phyloP scores from a whole-genome alignment of 2,797 vertebrate species.

The Xerus rutilus region DNA sequence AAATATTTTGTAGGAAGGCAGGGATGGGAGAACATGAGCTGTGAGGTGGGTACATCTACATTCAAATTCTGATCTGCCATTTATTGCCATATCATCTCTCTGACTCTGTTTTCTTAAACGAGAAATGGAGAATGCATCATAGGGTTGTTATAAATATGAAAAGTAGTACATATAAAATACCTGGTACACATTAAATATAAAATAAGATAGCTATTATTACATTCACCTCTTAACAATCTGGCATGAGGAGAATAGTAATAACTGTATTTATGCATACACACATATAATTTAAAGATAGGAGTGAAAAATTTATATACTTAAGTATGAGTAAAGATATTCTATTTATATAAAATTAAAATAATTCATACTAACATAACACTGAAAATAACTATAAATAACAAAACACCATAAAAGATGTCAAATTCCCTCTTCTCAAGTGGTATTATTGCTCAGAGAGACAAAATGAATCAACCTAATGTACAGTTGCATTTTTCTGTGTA shows the following conservation, averaged over 20 bases:
- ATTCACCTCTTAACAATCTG: not conserved
- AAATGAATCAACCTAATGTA: slow-evolving; percentile 6
- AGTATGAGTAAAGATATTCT: not conserved
- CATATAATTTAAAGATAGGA: not conserved
- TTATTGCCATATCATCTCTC: not conserved
- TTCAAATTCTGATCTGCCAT: not conserved
- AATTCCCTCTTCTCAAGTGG: not conserved
- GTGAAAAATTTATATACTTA: not conserved
- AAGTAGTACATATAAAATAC: not conserved
- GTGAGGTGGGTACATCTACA: not conserved
- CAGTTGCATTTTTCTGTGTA: not conserved
- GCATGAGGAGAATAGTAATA: not conserved
- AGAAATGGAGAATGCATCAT: not conserved
- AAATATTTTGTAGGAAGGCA: slow-evolving; percentile 1
- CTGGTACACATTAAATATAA: not conserved
- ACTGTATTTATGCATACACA: not conserved
- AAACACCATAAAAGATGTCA: not conserved
- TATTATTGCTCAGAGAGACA: not conserved
- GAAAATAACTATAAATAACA: not conserved
- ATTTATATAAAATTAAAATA: not conserved
- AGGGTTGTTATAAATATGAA: not conserved
- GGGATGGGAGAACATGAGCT: not conserved
- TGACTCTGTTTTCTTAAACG: not conserved
- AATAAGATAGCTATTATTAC: not conserved
- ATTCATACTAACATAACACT: not conserved